Conservation (phyloP, 2,888 invertebrate species). For the Oasisia sp. region DNA sequence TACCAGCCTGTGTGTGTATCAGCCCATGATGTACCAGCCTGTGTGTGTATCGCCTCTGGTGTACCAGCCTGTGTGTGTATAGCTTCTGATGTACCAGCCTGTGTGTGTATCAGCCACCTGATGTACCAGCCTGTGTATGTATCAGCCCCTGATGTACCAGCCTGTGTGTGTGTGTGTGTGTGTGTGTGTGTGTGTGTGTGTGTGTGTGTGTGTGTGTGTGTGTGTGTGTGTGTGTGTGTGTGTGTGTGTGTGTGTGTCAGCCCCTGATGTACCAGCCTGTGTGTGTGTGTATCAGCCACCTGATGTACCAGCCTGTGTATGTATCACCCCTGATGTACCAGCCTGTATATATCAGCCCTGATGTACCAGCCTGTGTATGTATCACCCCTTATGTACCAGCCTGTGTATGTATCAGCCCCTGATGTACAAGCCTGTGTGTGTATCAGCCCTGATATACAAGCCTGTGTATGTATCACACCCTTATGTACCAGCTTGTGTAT, state of each 20-base stretch:
- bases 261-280: not conserved
- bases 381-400: conserved; percentile 69
- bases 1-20: not conserved
- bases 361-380: conserved; percentile 69
- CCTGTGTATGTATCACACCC: too few species aligned
- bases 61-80: not conserved
- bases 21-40: too few species aligned
- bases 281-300: conserved; percentile 73
- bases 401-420: too few species aligned
- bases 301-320: too few species aligned
- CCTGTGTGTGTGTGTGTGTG: not conserved
- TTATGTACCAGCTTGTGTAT: conserved; percentile 72
- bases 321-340: too few species aligned
- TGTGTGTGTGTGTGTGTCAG: not conserved
- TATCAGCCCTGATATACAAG: conserved; percentile 72
- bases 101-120: conserved; percentile 44
- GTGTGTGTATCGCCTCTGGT: too few species aligned
- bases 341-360: conserved; percentile 39
- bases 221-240: not conserved
- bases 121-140: conserved; percentile 84
- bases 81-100: conserved; percentile 66
- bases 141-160: conserved; percentile 70
- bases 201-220: too few species aligned
- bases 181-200: too few species aligned
- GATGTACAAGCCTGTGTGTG: too few species aligned